A percentile compares a stretch with the other conserved stretches of the same genome.
phyloP scores from a whole-genome alignment of 1,140 invertebrate genomes.

The Halesus radiatus region DNA sequence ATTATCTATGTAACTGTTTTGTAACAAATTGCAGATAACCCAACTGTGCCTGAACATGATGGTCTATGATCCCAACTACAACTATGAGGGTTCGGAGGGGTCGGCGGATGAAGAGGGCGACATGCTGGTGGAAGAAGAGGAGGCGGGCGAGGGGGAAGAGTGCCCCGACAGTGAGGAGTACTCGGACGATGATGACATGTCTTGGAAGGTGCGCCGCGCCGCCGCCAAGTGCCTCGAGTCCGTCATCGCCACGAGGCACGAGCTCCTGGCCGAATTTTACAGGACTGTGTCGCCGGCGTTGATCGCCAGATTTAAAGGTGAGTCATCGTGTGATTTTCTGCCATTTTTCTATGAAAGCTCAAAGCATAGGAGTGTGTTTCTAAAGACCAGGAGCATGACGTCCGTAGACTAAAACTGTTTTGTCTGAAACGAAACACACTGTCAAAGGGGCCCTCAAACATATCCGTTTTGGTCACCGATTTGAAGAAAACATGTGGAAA shows the following conservation, averaged over 20 bases:
- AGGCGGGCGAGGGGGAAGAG: conserved; percentile 78
- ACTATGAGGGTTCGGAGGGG: conserved; percentile 87
- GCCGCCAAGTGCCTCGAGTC: conserved; percentile 98
- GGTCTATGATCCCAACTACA: conserved; percentile 99
- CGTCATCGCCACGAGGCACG: conserved; percentile 91
- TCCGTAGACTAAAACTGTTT: too few relatives aligned
- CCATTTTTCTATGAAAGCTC: too few relatives aligned
- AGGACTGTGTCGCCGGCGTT: conserved; percentile 89
- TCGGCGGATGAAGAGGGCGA: conserved; percentile 73
- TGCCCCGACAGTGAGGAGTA: conserved; percentile 92
- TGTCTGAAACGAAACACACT: too few relatives aligned
- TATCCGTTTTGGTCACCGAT: too few relatives aligned
- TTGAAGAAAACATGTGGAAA: too few relatives aligned
- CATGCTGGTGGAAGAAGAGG: conserved; percentile 77
- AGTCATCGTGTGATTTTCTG: background rate
- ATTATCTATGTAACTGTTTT: too few relatives aligned
- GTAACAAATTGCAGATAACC: too few relatives aligned
- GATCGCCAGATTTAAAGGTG: conserved; percentile 93
- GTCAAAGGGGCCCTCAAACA: too few relatives aligned
- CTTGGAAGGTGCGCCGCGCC: conserved; percentile 96
- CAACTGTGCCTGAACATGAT: conserved; percentile 92
- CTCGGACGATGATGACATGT: conserved; percentile 99
- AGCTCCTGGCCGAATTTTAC: conserved; percentile 93
- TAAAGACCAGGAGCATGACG: too few relatives aligned
- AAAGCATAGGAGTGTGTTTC: too few relatives aligned